Conservation (phyloP, 2,797 vertebrate genomes). For the Channallabes apus region DNA sequence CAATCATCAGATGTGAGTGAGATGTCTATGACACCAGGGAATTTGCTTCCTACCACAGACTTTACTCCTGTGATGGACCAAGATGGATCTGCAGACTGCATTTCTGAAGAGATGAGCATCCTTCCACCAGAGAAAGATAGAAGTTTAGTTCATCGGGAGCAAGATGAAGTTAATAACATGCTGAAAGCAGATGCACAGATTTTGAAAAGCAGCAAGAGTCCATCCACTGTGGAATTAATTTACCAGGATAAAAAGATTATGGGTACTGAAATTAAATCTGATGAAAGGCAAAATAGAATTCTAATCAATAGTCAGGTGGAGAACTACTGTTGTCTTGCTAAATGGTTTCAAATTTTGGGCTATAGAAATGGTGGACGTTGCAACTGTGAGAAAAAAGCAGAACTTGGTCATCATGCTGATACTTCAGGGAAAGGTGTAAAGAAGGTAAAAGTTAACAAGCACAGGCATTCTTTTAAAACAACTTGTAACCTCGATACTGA, state of each 20-base stretch:
- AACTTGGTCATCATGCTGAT: not conserved
- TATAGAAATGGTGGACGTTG: not conserved
- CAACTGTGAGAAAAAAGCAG: constrained; percentile 51
- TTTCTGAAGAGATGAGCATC: constrained; percentile 60
- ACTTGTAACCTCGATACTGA: not conserved
- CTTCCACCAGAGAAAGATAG: constrained; percentile 63
- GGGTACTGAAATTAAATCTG: not conserved
- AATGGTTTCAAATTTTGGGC: constrained; percentile 54
- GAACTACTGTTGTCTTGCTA: constrained; percentile 64
- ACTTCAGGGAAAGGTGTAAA: not conserved
- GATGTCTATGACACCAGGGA: not conserved
- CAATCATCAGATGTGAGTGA: not conserved
- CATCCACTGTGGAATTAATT: not conserved
- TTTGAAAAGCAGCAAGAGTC: not conserved
- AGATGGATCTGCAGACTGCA: constrained; percentile 39
- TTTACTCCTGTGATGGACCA: not conserved
- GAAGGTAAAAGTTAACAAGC: not conserved
- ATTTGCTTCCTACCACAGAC: not conserved
- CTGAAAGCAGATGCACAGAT: not conserved
- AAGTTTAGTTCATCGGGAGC: constrained; percentile 49
- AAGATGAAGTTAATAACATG: not conserved
- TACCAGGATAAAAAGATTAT: not conserved
- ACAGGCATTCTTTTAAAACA: not conserved
- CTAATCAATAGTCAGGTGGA: not conserved
- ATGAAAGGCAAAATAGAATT: not conserved